Evolutionary conservation across 2,888 invertebrate species (phyloP).

Genomic region (Chymomyza procnemis): DNA sequence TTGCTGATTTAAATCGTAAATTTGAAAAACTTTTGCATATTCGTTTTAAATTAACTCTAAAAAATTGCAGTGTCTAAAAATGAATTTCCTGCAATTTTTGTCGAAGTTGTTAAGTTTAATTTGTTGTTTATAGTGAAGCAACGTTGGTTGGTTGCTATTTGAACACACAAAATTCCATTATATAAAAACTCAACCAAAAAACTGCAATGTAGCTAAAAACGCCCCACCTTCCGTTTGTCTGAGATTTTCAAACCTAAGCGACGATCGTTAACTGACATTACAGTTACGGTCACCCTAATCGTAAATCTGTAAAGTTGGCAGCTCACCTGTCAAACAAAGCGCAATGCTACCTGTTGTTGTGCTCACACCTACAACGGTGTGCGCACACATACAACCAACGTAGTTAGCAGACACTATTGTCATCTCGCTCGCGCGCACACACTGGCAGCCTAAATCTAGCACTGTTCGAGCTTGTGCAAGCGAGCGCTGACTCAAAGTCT

Average conservation of each 20-base stretch:
- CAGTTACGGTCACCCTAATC: neutral
- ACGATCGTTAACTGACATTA: neutral
- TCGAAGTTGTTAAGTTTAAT: no score
- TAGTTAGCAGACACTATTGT: neutral
- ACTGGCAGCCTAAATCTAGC: slow-evolving; percentile 26
- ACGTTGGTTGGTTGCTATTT: no score
- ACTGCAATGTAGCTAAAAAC: no score
- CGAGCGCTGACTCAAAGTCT: slow-evolving; percentile 44
- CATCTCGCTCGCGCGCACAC: slow-evolving; percentile 22
- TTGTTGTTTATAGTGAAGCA: no score
- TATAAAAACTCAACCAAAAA: no score
- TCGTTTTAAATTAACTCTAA: no score
- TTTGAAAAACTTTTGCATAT: no score
- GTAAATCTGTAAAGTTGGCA: neutral
- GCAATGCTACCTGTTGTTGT: slow-evolving; percentile 2
- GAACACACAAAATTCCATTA: no score
- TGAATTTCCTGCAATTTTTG: no score
- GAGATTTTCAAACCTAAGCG: neutral
- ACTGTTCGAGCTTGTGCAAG: slow-evolving; percentile 36
- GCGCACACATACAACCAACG: neutral
- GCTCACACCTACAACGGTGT: neutral
- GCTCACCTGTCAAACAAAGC: slow-evolving; percentile 1
- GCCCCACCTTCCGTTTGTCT: no score
- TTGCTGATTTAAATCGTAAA: no score
- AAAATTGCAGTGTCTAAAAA: no score